Percentiles rank a stretch among this genome's conserved stretches.
Conservation (phyloP, 2,797 vertebrate species). For the Urocyon cinereoargenteus region DNA sequence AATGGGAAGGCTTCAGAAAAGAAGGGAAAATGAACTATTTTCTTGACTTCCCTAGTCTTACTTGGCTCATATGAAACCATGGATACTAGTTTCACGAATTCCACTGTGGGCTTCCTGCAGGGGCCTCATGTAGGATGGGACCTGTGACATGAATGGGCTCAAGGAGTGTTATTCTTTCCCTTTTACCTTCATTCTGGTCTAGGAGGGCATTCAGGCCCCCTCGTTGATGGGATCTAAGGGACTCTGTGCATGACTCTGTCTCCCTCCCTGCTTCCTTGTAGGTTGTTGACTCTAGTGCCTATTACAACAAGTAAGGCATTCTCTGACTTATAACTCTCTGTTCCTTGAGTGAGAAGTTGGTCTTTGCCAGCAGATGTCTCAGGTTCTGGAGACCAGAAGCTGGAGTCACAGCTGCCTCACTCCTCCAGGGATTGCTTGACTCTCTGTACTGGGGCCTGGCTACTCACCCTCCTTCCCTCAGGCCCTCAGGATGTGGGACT, state of each 20-base stretch:
- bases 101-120: not conserved
- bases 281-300: not conserved
- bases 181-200: too few relatives aligned
- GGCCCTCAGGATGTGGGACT: not conserved
- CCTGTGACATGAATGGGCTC: not conserved
- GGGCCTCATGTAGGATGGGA: not conserved
- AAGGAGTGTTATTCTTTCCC: not conserved
- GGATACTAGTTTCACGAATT: not conserved
- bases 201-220: not conserved
- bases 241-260: not conserved
- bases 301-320: too few relatives aligned
- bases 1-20: not conserved
- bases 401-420: not conserved
- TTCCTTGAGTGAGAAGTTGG: not conserved
- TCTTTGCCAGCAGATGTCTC: not conserved
- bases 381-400: not conserved
- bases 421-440: not conserved
- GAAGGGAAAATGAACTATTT: not conserved
- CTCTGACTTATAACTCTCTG: not conserved
- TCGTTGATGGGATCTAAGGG: not conserved
- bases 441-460: not conserved
- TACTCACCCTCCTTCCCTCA: not conserved
- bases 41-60: not conserved
- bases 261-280: rapidly evolving
- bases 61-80: not conserved